phyloP scores from a whole-genome alignment of 2,797 vertebrate genomes.

The Urocyon cinereoargenteus region DNA sequence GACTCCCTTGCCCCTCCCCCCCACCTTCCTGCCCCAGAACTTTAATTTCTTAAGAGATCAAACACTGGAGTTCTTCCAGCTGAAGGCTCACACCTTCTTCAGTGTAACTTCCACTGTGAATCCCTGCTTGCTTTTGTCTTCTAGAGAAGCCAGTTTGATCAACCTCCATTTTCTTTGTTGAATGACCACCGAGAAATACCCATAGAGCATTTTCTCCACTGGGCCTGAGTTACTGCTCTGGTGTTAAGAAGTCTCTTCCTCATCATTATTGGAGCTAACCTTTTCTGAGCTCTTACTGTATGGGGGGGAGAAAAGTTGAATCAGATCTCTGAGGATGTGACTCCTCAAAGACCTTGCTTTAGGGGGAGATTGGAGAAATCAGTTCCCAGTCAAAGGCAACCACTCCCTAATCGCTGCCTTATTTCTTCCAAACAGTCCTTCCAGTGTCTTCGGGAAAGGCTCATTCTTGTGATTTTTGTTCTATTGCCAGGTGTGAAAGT shows the following conservation, averaged over 20 bases:
- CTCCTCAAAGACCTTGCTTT: background rate
- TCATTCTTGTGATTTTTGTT: background rate
- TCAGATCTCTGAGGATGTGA: background rate
- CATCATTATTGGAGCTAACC: background rate
- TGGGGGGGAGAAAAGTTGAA: background rate
- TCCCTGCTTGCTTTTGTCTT: background rate
- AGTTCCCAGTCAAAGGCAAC: background rate
- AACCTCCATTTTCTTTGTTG: background rate
- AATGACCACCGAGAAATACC: background rate
- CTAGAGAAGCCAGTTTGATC: background rate
- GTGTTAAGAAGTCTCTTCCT: background rate
- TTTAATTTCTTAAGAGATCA: constrained; percentile 62
- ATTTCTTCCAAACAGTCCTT: background rate
- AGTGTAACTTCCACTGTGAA: background rate
- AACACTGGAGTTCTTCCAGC: background rate
- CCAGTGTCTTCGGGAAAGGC: background rate
- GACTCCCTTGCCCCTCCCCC: background rate
- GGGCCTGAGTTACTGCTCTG: background rate
- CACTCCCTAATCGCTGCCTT: background rate
- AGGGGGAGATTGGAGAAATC: background rate
- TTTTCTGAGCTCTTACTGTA: background rate
- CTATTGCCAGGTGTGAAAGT: background rate
- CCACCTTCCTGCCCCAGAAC: background rate
- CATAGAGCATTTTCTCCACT: background rate
- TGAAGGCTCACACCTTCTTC: background rate